These are phyloP conservation scores for Petroica traversi DNA, from an alignment of 2,113 vertebrate genomes.

Conservation along the genomic window DNA sequence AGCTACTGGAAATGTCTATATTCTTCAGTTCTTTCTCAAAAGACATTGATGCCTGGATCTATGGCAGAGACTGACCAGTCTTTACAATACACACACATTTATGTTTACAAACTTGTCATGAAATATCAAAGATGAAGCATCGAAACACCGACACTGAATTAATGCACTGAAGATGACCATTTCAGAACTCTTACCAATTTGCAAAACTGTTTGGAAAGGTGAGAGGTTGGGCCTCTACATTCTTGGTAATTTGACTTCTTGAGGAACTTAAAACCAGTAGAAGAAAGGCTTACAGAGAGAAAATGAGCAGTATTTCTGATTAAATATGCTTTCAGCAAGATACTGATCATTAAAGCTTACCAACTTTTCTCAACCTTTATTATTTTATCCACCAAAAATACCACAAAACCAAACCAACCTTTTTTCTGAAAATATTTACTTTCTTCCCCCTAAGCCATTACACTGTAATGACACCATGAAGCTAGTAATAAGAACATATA, in stretches of 20 bases:
- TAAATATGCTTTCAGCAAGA: not conserved
- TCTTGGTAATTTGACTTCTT: not conserved
- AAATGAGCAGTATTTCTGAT: not conserved
- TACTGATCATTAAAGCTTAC: not conserved
- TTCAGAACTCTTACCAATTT: not conserved
- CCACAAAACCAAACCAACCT: rapidly evolving
- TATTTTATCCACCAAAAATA: not conserved
- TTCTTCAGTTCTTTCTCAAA: not conserved
- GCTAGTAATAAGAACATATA: not conserved
- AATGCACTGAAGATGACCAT: not conserved
- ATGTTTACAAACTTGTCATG: not conserved
- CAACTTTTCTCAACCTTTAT: not conserved
- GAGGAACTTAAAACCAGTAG: not conserved
- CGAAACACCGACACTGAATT: not conserved
- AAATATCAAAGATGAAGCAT: not conserved
- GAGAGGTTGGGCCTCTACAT: not conserved
- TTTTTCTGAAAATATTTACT: not conserved
- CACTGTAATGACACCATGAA: not conserved
- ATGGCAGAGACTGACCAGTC: not conserved
- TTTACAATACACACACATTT: not conserved
- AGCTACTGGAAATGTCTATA: not conserved
- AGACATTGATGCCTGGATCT: not conserved
- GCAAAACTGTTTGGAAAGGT: not conserved
- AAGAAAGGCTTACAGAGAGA: not conserved
- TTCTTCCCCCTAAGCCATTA: not conserved